Base-by-base conservation (phyloP, 2,888 invertebrate genomes). In the Lymantria monacha region DNA sequence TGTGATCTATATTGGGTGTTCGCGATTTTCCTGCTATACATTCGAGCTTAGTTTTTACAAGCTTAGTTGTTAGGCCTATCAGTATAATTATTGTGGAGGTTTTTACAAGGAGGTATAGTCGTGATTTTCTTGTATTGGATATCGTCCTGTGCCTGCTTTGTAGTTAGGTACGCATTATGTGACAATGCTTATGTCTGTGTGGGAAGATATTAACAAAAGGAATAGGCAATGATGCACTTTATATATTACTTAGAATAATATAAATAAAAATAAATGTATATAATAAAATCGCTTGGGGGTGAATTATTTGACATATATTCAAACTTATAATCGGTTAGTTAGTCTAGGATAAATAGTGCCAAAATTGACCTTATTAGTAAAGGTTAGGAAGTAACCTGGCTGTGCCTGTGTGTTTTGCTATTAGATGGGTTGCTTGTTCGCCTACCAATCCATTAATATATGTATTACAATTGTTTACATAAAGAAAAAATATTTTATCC, bases 101-200 rank as follows among this genome's bases (percentile, higher is more conserved):
- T 72, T 66, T 72, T 76, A 76, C 74, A 64, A 67, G 70, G 84
- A 88, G 88, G 88, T 88, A 88, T 76, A 66, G 73, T 83, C 77
- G 79, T 74, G 73, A 73, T 81, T 81, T 83, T 83, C 70, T 75
- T 86, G 83, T 88, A 80, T 88, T 89, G 89, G 88, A 83, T 89
- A 86, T 87, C 85, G 83, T 83, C 79, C 75, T 83, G 80, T 85
- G 83, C 72, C 68, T 73, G 86, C 86, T 87, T 41, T 85, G 86
- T 87, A 86, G 86, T 80, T 86, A 81, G 77, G 83, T 64, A 52
- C 61, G 82, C 80, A 74, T 73, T 66, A 64, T 75, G 77, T 80
- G 77, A 76, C 64, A 69, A 70, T 67, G 87, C 88, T 88, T 85
- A 76, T 82, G 84, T 87, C 83, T 78, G 71, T 81, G 79, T 78